These are phyloP conservation scores for Erpobdella octoculata DNA, from an alignment of 2,888 invertebrate genomes.

Conservation along the genomic window DNA sequence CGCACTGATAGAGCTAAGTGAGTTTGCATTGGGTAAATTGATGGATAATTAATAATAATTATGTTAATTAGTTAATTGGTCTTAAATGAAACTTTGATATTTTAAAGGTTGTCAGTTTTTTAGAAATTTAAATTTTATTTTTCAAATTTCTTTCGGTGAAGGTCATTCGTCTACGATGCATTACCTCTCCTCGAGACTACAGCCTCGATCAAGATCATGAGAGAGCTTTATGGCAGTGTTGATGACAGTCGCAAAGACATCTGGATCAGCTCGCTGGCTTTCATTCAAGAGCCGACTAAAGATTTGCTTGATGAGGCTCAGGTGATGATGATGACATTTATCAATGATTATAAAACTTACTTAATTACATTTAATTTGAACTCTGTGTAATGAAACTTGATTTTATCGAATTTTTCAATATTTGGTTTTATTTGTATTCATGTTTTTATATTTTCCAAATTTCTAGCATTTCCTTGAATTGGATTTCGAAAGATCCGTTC, in stretches of 20 bases:
- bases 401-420: too few relatives aligned
- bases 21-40: not conserved
- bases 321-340: too few relatives aligned
- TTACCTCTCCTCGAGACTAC: conserved; percentile 76
- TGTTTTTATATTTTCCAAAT: too few relatives aligned
- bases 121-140: too few relatives aligned
- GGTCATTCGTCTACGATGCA: conserved; percentile 60
- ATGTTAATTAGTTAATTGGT: too few relatives aligned
- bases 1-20: not conserved
- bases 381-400: too few relatives aligned
- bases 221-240: conserved; percentile 66
- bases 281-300: conserved; percentile 57
- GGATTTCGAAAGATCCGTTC: conserved; percentile 55
- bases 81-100: too few relatives aligned
- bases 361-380: too few relatives aligned
- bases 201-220: conserved; percentile 74
- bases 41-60: too few relatives aligned
- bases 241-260: conserved; percentile 61
- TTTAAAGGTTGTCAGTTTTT: too few relatives aligned
- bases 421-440: conserved; percentile 34
- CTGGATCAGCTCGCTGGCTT: conserved; percentile 78
- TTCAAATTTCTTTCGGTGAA: too few relatives aligned
- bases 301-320: conserved; percentile 33
- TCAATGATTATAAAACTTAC: too few relatives aligned
- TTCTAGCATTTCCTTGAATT: conserved; percentile 31